These are phyloP conservation scores for Oxyruncus cristatus DNA, from an alignment of 2,113 vertebrate species.

Conservation along the genomic window DNA sequence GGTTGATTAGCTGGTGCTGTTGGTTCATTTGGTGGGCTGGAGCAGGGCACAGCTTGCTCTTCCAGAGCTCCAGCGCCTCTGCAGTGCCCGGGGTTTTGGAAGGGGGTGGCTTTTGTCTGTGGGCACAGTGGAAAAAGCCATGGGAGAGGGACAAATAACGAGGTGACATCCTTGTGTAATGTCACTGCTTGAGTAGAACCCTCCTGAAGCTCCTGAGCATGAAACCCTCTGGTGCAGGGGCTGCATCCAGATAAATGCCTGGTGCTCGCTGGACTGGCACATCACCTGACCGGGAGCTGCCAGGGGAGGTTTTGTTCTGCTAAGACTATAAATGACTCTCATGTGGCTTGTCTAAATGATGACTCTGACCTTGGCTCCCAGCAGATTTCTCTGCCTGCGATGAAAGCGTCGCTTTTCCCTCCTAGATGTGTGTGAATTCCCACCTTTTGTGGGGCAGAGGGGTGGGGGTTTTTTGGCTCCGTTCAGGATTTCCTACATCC, in stretches of 20 bases:
- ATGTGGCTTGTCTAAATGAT: background rate
- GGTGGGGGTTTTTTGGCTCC: background rate
- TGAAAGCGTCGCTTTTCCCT: background rate
- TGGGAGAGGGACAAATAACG: background rate
- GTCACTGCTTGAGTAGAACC: background rate
- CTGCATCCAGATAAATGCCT: background rate
- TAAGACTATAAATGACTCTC: background rate
- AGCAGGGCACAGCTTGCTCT: background rate
- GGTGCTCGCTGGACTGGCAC: background rate
- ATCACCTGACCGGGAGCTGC: background rate
- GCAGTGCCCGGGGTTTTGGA: background rate
- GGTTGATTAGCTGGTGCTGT: background rate
- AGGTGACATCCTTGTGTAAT: background rate
- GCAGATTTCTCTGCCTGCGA: background rate
- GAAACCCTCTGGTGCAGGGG: background rate
- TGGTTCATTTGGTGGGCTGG: background rate
- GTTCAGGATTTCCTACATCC: background rate
- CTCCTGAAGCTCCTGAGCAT: rapidly evolving
- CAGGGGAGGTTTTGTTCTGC: background rate
- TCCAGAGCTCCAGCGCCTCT: background rate
- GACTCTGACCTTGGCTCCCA: conserved; percentile 1
- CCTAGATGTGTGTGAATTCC: background rate
- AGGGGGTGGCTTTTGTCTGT: background rate
- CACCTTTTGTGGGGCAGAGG: background rate
- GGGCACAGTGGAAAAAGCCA: background rate